Evolutionary conservation across 2,113 vertebrate species (phyloP).

Genomic region (Plotosus lineatus): DNA sequence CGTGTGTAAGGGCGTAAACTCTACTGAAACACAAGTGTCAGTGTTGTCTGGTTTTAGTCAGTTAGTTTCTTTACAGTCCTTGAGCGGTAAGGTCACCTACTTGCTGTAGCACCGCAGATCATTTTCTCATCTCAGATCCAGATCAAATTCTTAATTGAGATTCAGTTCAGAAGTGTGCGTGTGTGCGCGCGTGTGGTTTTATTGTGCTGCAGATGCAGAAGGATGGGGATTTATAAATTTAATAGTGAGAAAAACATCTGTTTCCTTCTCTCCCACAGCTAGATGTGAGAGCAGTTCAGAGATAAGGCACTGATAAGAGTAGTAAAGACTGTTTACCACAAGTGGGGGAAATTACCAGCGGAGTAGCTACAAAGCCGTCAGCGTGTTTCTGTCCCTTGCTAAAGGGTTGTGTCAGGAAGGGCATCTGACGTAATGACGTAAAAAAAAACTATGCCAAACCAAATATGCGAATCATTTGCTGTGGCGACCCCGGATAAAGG

Average conservation of each 20-base stretch:
- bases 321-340: not conserved
- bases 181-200: not conserved
- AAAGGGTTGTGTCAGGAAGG: too few relatives aligned
- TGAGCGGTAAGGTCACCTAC: not conserved
- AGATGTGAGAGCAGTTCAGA: not conserved
- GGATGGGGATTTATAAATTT: not conserved
- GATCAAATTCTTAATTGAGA: not conserved
- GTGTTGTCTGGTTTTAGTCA: not conserved
- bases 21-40: not conserved
- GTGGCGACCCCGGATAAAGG: too few relatives aligned
- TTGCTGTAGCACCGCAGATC: not conserved
- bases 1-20: too few relatives aligned
- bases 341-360: too few relatives aligned
- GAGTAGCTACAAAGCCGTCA: too few relatives aligned
- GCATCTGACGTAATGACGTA: too few relatives aligned
- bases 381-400: too few relatives aligned
- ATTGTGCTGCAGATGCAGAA: not conserved
- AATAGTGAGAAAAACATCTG: not conserved
- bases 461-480: too few relatives aligned
- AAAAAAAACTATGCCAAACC: too few relatives aligned
- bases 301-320: not conserved
- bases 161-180: not conserved
- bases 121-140: not conserved
- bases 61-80: not conserved
- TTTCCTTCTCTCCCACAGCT: not conserved